These are phyloP conservation scores for Nothobranchius furzeri DNA, from an alignment of 2,113 vertebrate species.

Conservation along the genomic window DNA sequence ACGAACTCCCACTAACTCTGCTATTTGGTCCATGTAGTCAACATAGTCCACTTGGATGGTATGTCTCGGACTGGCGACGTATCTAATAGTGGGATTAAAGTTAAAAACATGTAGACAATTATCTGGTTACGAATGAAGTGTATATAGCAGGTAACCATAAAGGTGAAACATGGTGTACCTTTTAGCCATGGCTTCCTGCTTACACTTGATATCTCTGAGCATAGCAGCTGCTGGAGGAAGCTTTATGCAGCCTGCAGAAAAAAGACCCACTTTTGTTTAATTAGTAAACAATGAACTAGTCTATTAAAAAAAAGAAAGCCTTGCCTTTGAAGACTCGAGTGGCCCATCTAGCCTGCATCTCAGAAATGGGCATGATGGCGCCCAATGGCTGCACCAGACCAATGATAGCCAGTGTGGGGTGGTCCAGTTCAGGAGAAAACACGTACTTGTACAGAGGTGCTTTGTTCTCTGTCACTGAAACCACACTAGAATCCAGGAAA, in stretches of 20 bases:
- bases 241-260: constrained; percentile 69
- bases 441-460: constrained; percentile 84
- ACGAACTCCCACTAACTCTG: constrained; percentile 74
- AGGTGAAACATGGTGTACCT: constrained; percentile 60
- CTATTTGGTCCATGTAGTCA: constrained; percentile 84
- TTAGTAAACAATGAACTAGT: not conserved
- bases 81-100: constrained; percentile 72
- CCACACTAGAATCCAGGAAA: constrained; percentile 80
- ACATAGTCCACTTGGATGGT: constrained; percentile 86
- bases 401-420: constrained; percentile 85
- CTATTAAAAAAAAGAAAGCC: not conserved
- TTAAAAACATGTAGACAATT: not conserved
- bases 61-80: constrained; percentile 82
- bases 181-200: constrained; percentile 77
- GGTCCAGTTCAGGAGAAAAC: constrained; percentile 83
- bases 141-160: too few species aligned
- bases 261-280: not conserved
- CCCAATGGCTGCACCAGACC: constrained; percentile 84
- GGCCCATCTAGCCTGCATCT: constrained; percentile 89
- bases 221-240: constrained; percentile 78
- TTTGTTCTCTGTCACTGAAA: constrained; percentile 82
- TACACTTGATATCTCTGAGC: constrained; percentile 79
- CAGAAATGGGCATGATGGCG: constrained; percentile 84
- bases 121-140: not conserved
- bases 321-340: constrained; percentile 86